Evolutionary conservation across 2,113 vertebrate species (phyloP), one percentile per base, ranked within the genome.

Genomic region (Alethe castanea): DNA sequence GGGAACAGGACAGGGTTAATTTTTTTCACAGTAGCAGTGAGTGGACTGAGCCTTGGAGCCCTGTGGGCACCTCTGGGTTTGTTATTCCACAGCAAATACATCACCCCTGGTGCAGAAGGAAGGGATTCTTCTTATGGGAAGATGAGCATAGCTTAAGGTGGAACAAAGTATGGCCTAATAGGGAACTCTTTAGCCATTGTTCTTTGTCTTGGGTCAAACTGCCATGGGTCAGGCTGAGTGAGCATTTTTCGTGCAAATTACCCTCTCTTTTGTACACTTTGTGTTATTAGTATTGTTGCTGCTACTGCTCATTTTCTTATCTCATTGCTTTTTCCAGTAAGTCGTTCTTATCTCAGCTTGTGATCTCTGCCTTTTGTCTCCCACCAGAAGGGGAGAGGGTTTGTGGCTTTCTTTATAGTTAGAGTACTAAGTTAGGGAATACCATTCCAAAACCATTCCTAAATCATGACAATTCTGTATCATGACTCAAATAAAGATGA

Each of bases 1-100:
- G 16, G 25, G 11, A 40, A 40, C 35, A 31, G 25, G 24, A 64
- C 10, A 20, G 5, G 2, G 24, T 29, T 5, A 42, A 65, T 66
- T 57, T 66, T 82, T 60, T 47, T 40, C 2, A 0, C 4, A 5
- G 12, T 8, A 40, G 12, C 23, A 0, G 0, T 47, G 14, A 54
- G 23, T 4, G 5, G 14, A 18, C 6, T 4, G 28, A 1, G 5
- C 7, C n/a, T 47, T 64, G 14, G n/a, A 38, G 18, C 5, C 1
- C 0, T 35, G 6, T 48, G 52, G 42, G 4, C 1, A 2, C 4
- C 4, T 50, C 31, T 59, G 31, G 8, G 13, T 76, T 76, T 57
- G 25, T 42, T 57, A 35, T 57, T 76, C 61, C 13, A 31, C 8
- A 35, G 12, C 11, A 50, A 16, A 57, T 7, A 9, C 19, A 31